Evolutionary conservation across 2,113 vertebrate genomes (phyloP).

Genomic region (Leuciscus idus): DNA sequence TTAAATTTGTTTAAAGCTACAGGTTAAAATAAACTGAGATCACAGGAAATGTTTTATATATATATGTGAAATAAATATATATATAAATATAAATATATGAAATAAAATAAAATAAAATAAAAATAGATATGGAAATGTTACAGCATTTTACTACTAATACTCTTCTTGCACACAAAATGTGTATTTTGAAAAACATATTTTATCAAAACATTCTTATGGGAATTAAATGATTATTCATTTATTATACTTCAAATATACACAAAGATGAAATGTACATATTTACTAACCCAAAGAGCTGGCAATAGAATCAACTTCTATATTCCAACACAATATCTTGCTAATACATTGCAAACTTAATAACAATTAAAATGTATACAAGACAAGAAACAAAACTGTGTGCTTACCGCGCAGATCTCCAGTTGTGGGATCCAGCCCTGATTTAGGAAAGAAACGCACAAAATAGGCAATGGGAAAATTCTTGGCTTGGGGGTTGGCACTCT

Average conservation of each 20-base stretch:
- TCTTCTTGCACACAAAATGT: not conserved
- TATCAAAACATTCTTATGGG: not conserved
- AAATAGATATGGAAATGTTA: not conserved
- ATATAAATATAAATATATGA: not conserved
- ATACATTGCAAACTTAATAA: not conserved
- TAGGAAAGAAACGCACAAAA: slow-evolving; percentile 65
- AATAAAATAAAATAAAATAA: not conserved
- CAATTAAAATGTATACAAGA: not conserved
- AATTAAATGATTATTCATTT: not conserved
- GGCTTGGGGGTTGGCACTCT: slow-evolving; percentile 69
- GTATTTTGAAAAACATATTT: not conserved
- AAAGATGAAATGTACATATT: not conserved
- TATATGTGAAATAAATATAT: not conserved
- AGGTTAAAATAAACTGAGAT: not conserved
- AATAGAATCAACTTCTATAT: not conserved
- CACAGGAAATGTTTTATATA: not conserved
- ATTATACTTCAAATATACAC: not conserved
- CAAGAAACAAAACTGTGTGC: slow-evolving; percentile 29
- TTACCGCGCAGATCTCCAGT: slow-evolving; percentile 72
- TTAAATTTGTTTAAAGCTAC: not conserved
- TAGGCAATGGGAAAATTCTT: slow-evolving; percentile 64
- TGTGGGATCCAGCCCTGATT: slow-evolving; percentile 70
- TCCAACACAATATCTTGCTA: not conserved
- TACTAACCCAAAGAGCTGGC: not conserved
- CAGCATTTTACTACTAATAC: not conserved